Base-by-base conservation (phyloP, 1,140 invertebrate species). In the Zaprionus davidi region DNA sequence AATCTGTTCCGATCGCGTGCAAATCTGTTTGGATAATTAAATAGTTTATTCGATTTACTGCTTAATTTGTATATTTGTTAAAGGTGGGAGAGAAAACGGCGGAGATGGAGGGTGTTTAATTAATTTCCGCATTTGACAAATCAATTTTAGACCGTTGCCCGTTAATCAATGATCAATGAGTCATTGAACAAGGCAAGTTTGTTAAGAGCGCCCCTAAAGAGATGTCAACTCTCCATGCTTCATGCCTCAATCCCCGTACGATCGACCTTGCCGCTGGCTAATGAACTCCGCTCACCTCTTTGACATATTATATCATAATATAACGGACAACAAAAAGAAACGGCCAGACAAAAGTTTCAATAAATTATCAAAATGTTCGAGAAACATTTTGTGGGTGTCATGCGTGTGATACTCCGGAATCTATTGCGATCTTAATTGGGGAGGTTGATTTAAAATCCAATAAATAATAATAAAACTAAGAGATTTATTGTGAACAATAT, bases 91-190 rank as follows among this genome's bases (percentile, higher is more conserved):
- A 28, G 11, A 34, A 12, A 36, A 5, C 3, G 2, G 7, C n/a
- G 20, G 22, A 13, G 24, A 46, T 0, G 22, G 3, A 7, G 6
- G 31, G n/a, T 15, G 28, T 71, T 71, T 71, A 72, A 70, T 71
- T 59, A 76, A 68, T 81, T 81, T 81, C 79, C 79, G 79, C 76
- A 60, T 46, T 78, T 76, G 67, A 78, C 71, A 71, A 75, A 75
- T 75, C 57, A 59, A 55, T 65, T 60, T 68, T 60, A 67, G 31
- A 34, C 31, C 31, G 38, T n/a, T 41, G 46, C 11, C 71, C 63
- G 71, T 74, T 75, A 67, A 71, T 71, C 65, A 71, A 59, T 71
- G 71, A 71, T 71, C 65, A 71, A 59, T 71, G 71, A 80, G 34
- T 80, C 67, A 79, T 62, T 51, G 36, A 74, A 26, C 34, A 26